Evolutionary conservation across 2,797 vertebrate species (phyloP).

Genomic region (Macropodus opercularis): DNA sequence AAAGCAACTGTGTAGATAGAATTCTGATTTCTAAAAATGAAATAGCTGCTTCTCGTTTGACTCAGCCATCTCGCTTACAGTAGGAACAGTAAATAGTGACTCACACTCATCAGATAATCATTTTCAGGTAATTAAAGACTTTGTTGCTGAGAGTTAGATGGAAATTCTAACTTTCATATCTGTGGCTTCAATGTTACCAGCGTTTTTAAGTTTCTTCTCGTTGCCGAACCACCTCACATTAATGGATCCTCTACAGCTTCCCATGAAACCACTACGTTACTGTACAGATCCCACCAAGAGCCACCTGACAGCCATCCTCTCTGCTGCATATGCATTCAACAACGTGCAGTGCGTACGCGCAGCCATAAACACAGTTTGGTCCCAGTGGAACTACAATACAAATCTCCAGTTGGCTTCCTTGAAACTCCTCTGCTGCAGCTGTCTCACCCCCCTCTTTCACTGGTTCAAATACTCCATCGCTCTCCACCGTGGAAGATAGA

Average conservation of each 20-base stretch:
- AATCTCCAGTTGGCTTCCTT: constrained; percentile 26
- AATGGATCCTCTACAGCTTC: too few relatives aligned
- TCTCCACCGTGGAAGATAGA: constrained; percentile 43
- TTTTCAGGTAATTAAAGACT: too few relatives aligned
- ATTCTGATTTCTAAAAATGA: too few relatives aligned
- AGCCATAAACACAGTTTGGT: constrained; percentile 25
- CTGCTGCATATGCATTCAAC: not conserved
- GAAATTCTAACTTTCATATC: too few relatives aligned
- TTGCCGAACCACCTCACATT: not conserved
- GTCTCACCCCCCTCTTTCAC: not conserved
- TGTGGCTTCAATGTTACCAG: too few relatives aligned
- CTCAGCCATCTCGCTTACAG: not conserved
- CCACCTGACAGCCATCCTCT: too few relatives aligned
- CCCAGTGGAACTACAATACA: constrained; percentile 19
- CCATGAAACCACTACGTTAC: not conserved
- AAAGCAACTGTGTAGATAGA: not conserved
- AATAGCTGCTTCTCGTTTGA: not conserved
- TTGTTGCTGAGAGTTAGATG: too few relatives aligned
- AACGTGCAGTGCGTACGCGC: not conserved
- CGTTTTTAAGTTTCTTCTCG: too few relatives aligned
- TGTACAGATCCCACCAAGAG: too few relatives aligned
- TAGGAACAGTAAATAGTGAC: not conserved
- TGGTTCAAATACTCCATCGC: constrained; percentile 61
- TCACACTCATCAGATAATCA: not conserved
- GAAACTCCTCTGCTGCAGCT: constrained; percentile 19